Evolutionary conservation across 2,888 invertebrate genomes (phyloP).

Genomic region (Escarpia spicata): DNA sequence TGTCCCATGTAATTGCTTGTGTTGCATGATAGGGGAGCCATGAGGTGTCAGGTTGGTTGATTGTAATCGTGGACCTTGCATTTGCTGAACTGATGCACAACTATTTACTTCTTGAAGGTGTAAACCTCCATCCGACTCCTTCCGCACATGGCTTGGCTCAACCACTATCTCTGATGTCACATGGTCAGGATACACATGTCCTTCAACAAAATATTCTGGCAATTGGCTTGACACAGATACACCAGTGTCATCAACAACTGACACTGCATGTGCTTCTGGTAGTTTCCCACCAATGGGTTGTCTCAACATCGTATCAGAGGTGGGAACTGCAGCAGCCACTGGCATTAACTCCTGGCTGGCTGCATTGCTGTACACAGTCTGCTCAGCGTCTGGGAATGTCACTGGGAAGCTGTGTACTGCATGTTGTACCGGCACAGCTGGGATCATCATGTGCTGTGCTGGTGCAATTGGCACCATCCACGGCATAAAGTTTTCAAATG

Average conservation of each 20-base stretch:
- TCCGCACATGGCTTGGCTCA: not conserved
- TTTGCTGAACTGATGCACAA: not conserved
- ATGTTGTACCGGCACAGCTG: not conserved
- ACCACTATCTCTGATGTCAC: not conserved
- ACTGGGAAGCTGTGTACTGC: not conserved
- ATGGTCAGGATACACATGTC: not conserved
- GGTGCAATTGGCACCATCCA: not conserved
- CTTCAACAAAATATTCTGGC: not conserved
- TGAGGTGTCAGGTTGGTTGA: not conserved
- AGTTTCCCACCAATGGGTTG: not conserved
- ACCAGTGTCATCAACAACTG: not conserved
- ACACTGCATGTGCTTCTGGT: not conserved
- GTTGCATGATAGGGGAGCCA: not conserved
- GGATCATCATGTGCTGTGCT: not conserved
- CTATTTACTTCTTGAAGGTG: not conserved
- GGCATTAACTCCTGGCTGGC: not conserved
- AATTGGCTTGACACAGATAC: not conserved
- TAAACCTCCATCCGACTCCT: not conserved
- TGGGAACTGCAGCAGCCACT: not conserved
- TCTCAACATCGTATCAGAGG: not conserved
- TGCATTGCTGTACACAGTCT: not conserved
- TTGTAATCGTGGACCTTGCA: not conserved
- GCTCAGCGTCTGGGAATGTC: not conserved
- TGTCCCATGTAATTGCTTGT: not conserved
- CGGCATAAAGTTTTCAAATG: not conserved